A percentile compares a stretch with the other conserved stretches of the same genome.
These are phyloP conservation scores for Phalacrocorax carbo DNA, from an alignment of 2,113 vertebrate genomes.

Conservation along the genomic window DNA sequence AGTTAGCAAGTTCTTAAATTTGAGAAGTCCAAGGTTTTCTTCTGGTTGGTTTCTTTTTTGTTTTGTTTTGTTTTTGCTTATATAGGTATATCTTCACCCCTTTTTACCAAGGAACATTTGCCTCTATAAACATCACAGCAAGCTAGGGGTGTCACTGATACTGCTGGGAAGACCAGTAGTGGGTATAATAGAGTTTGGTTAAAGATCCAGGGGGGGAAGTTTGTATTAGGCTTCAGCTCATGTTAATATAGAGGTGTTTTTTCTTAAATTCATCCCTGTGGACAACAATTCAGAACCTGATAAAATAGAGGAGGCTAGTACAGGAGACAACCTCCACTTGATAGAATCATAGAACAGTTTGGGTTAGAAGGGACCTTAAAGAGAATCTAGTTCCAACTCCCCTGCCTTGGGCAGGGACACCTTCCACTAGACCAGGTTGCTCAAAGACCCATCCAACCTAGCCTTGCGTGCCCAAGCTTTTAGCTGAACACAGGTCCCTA, in stretches of 20 bases:
- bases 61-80: neutral
- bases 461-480: neutral
- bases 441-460: neutral
- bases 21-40: neutral
- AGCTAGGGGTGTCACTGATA: neutral
- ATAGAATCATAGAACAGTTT: neutral
- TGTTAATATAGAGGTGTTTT: neutral
- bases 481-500: neutral
- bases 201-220: neutral
- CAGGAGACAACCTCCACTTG: neutral
- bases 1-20: neutral
- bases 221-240: neutral
- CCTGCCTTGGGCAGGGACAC: neutral
- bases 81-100: neutral
- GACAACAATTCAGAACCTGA: neutral
- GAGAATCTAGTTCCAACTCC: neutral
- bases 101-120: neutral
- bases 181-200: neutral
- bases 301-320: neutral
- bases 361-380: neutral
- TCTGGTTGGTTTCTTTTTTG: neutral
- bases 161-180: neutral
- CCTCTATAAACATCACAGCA: neutral
- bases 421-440: neutral
- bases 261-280: neutral